A percentile compares a stretch with the other conserved stretches of the same genome.
These are phyloP conservation scores for Drosophila infuscata DNA, from an alignment of 2,888 invertebrate species.

Conservation along the genomic window DNA sequence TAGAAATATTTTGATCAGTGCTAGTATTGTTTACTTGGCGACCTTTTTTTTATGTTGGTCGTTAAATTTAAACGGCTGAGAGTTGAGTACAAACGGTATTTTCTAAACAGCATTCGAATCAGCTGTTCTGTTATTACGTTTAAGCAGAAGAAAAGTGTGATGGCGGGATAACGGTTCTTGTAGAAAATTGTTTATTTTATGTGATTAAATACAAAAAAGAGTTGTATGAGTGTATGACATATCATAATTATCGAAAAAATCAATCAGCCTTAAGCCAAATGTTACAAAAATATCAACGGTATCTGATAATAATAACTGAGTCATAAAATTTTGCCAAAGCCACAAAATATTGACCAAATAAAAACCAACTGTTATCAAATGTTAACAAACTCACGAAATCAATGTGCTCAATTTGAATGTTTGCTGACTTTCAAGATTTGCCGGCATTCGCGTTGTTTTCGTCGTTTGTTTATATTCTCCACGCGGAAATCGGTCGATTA, in stretches of 20 bases:
- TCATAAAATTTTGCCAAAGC: constrained; percentile 6
- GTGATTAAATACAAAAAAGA: background rate
- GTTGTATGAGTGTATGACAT: background rate
- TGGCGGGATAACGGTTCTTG: constrained; percentile 17
- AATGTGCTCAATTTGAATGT: background rate
- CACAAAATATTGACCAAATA: constrained; percentile 13
- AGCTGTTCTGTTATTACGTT: background rate
- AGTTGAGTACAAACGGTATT: background rate
- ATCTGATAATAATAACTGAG: constrained; percentile 20
- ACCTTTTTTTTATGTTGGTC: background rate
- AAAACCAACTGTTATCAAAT: constrained; percentile 23
- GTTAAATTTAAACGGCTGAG: background rate
- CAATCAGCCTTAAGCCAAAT: background rate
- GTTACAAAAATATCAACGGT: constrained; percentile 7
- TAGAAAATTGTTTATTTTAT: background rate
- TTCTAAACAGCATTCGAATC: background rate
- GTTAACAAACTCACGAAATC: background rate
- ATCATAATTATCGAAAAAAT: constrained; percentile 2
- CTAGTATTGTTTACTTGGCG: background rate
- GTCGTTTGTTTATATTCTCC: constrained; percentile 15
- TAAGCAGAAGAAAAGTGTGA: background rate
- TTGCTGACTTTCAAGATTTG: background rate
- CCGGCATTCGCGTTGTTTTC: background rate
- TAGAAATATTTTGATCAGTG: background rate
- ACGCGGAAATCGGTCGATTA: constrained; percentile 24